Evolutionary conservation across 2,797 vertebrate species (phyloP).

Genomic region (Staurois parvus): DNA sequence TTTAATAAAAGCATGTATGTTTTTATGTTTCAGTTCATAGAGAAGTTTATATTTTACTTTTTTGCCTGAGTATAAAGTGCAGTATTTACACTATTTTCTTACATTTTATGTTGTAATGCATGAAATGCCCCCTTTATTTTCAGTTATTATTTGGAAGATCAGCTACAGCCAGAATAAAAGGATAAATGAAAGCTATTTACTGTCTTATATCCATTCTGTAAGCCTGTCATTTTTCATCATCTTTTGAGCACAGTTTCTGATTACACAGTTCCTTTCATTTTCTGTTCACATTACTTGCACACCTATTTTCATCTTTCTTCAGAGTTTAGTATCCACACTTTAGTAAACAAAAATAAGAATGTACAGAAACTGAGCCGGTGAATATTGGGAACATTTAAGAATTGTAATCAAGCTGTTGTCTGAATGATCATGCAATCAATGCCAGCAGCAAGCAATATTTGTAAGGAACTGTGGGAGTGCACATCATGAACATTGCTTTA

Average conservation of each 20-base stretch:
- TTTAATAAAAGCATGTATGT: not conserved
- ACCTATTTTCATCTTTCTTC: constrained; percentile 1
- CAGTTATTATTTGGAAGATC: not conserved
- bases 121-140: not conserved
- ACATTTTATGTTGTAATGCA: not conserved
- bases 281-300: not conserved
- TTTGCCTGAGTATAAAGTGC: not conserved
- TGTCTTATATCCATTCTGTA: not conserved
- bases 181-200: constrained; percentile 12
- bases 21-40: not conserved
- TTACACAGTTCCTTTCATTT: constrained; percentile 4
- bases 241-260: not conserved
- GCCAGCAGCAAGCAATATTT: not conserved
- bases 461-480: not conserved
- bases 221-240: constrained; percentile 26
- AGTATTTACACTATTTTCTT: not conserved
- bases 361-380: not conserved
- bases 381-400: not conserved
- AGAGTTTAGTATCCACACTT: not conserved
- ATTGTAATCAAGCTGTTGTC: not conserved
- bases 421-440: not conserved
- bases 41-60: not conserved
- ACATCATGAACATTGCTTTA: not conserved
- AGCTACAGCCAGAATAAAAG: not conserved
- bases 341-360: not conserved